Base-by-base conservation (phyloP, 2,113 vertebrate genomes). In the Podocnemis expansa region DNA sequence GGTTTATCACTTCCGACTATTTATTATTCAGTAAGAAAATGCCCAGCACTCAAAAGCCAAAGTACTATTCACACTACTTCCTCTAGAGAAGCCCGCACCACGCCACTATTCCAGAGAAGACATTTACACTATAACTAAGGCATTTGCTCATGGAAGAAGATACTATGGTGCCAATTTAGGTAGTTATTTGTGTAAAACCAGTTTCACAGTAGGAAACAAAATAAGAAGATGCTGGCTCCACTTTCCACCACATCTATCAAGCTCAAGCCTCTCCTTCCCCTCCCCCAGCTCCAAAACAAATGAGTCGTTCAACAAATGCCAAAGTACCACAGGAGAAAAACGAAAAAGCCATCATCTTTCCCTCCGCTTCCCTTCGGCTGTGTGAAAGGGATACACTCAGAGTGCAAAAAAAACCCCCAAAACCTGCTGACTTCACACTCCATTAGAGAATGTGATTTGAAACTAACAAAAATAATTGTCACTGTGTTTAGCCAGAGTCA, bases 391-490 rank as follows among this genome's bases (percentile, higher is more conserved):
- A 45, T 93, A 95, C 58, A 91, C 54, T 93, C 91, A 84, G 88
- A 84, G 81, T 21, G 75, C 63, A 93, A 84, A 96, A 94, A 89
- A 96, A 97, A 80, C 78, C 86, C 96, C 94, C 96, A 89, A 96
- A 97, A 80, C 78, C 86, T 96, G 95, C 96, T 97, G 97, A 96
- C 95, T 97, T 97, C 96, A 97, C 93, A 96, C 92, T 97, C 95
- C 60, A 78, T 56, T 94, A 88, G 88, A 96, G 92, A 87, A 97
- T 89, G 93, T 0, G n/a, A 95, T 95, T 92, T 84, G 94, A 95
- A 95, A 97, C 95, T 96, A 97, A 97, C 96, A 95, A 95, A 97
- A 97, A 97, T 97, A 97, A 96, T 95, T 96, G 96, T 94, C 83
- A 84, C 96, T 93, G 88, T 96, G 96, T 96, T 96, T 96, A 96